Evolutionary conservation across 2,888 invertebrate genomes (phyloP).

Genomic region (Sylvicola cinctus): DNA sequence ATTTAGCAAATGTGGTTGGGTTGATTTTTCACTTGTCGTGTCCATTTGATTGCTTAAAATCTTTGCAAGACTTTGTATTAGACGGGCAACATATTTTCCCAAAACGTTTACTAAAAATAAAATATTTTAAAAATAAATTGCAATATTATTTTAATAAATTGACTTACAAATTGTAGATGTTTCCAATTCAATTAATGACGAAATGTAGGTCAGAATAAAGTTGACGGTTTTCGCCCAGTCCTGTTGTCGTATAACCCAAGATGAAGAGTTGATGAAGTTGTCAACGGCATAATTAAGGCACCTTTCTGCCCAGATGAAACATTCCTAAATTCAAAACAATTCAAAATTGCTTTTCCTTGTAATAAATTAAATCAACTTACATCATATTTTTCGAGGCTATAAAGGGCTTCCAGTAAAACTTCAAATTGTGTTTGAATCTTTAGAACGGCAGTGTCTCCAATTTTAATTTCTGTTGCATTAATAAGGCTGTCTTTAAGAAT

Average conservation of each 20-base stretch:
- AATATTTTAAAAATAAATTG: neutral
- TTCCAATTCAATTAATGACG: slow-evolving; percentile 30
- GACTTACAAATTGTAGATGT: slow-evolving; percentile 29
- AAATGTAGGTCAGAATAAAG: slow-evolving; percentile 23
- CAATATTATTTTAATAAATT: slow-evolving; percentile 3
- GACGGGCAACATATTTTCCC: slow-evolving; percentile 37
- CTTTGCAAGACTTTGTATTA: slow-evolving; percentile 52
- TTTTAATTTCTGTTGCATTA: slow-evolving; percentile 15
- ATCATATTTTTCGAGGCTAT: slow-evolving; percentile 35
- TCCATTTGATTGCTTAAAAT: slow-evolving; percentile 64
- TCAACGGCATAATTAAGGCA: slow-evolving; percentile 54
- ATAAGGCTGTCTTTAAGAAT: slow-evolving; percentile 34
- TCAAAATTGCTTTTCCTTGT: slow-evolving; percentile 13
- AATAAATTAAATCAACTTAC: slow-evolving; percentile 12
- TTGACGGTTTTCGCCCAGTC: slow-evolving; percentile 29
- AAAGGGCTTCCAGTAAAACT: slow-evolving; percentile 42
- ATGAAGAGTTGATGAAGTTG: slow-evolving; percentile 24
- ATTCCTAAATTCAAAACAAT: slow-evolving; percentile 23
- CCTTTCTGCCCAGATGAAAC: slow-evolving; percentile 57
- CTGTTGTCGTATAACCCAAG: slow-evolving; percentile 11
- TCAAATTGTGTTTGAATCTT: slow-evolving; percentile 14
- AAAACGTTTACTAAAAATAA: slow-evolving; percentile 25
- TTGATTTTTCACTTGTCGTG: slow-evolving; percentile 32
- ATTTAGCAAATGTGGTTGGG: slow-evolving; percentile 43
- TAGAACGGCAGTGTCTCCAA: slow-evolving; percentile 11